Percentiles rank a stretch among this genome's conserved stretches.
Evolutionary conservation across 2,797 vertebrate genomes (phyloP).

Genomic region (Triplophysa bombifrons): DNA sequence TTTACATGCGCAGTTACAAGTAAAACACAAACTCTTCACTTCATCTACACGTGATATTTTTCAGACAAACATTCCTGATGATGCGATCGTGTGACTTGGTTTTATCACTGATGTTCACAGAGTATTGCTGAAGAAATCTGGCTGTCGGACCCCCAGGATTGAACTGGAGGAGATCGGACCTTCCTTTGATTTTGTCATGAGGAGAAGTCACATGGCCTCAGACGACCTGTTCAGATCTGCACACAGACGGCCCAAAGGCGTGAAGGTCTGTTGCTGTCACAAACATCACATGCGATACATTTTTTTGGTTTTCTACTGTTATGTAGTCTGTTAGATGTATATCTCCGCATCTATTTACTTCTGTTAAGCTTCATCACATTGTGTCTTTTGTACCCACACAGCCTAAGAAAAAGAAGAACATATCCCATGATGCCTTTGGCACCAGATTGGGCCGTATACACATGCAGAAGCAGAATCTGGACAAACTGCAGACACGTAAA

Average conservation of each 20-base stretch:
- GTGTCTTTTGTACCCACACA: slow-evolving; percentile 61
- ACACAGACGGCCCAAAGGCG: slow-evolving; percentile 84
- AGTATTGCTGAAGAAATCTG: slow-evolving; percentile 92
- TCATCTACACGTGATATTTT: background rate
- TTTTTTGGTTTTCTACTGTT: too few species aligned
- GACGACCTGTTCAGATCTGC: slow-evolving; percentile 91
- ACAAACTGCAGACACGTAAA: slow-evolving; percentile 91
- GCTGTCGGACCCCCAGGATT: slow-evolving; percentile 90
- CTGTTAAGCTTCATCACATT: background rate
- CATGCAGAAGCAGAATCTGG: slow-evolving; percentile 95
- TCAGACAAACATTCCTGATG: background rate
- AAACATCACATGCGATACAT: background rate
- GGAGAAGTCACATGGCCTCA: slow-evolving; percentile 91
- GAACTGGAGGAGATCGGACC: slow-evolving; percentile 96
- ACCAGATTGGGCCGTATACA: slow-evolving; percentile 91
- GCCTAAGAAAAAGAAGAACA: slow-evolving; percentile 96
- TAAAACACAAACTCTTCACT: slow-evolving; percentile 57
- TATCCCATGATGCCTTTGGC: slow-evolving; percentile 90
- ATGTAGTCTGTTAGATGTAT: too few species aligned
- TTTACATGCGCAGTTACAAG: slow-evolving; percentile 96
- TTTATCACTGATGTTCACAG: slow-evolving; percentile 61
- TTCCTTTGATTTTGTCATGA: slow-evolving; percentile 85
- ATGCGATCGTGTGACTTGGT: background rate
- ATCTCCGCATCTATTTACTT: too few species aligned
- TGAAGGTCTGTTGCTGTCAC: slow-evolving; percentile 78